phyloP scores from a whole-genome alignment of 2,113 vertebrate species.

The Pelobates fuscus region DNA sequence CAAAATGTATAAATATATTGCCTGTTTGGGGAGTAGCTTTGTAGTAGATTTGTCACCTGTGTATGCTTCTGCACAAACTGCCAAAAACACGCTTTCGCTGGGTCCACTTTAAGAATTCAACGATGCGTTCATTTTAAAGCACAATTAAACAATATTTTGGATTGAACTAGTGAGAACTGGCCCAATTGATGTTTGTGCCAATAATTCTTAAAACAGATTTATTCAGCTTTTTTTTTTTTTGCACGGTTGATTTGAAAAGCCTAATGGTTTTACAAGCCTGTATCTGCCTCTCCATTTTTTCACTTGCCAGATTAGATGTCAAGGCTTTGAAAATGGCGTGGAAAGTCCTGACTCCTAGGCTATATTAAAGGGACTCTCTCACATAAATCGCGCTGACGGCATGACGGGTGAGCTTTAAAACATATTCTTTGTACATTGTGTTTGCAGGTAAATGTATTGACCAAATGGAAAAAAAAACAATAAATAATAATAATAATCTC shows the following conservation, averaged over 20 bases:
- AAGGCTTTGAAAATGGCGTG: not conserved
- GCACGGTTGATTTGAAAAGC: constrained; percentile 44
- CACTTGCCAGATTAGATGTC: constrained; percentile 29
- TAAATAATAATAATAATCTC: too few species aligned
- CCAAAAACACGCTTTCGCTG: too few species aligned
- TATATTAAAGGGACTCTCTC: too few species aligned
- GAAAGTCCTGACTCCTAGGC: not conserved
- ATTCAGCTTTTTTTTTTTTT: constrained; percentile 59
- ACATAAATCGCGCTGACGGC: too few species aligned
- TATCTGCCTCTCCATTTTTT: not conserved
- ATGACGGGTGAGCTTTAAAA: too few species aligned
- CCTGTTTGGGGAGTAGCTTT: too few species aligned
- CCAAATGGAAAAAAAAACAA: too few species aligned
- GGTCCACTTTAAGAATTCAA: not conserved
- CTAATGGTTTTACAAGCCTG: constrained; percentile 19
- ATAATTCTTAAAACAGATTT: constrained; percentile 72
- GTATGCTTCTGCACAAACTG: too few species aligned
- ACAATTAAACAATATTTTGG: constrained; percentile 71
- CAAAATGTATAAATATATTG: too few species aligned
- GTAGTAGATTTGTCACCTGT: too few species aligned
- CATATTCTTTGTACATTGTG: too few species aligned
- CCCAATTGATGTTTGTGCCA: constrained; percentile 68
- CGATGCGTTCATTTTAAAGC: not conserved
- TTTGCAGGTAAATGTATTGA: too few species aligned
- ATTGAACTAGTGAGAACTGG: constrained; percentile 68